Percentiles rank a stretch among this genome's conserved stretches.
Evolutionary conservation across 2,888 invertebrate genomes (phyloP).

Genomic region (Xanthorhoe spadicearia): DNA sequence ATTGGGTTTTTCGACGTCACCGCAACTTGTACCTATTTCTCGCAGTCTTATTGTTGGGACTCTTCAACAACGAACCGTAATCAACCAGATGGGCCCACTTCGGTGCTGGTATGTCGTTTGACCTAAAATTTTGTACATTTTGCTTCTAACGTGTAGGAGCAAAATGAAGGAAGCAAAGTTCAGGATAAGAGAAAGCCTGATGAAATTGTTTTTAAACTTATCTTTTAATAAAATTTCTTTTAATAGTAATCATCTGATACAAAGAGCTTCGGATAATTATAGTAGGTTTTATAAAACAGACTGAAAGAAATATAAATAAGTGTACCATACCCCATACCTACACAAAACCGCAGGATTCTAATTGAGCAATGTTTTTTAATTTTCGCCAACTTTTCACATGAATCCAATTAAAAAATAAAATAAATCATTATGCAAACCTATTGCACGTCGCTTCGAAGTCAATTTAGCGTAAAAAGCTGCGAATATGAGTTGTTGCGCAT

Average conservation of each 20-base stretch:
- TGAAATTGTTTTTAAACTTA: too few species aligned
- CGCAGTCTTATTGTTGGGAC: constrained; percentile 16
- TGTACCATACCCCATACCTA: too few species aligned
- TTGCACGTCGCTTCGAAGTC: constrained; percentile 27
- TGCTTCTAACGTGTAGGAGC: not conserved
- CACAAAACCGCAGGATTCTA: too few species aligned
- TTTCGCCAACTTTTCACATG: too few species aligned
- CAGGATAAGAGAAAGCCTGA: too few species aligned
- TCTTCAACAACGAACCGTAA: constrained; percentile 22
- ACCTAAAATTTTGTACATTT: not conserved
- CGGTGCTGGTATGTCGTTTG: not conserved
- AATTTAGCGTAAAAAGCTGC: constrained; percentile 29
- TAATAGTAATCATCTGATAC: too few species aligned
- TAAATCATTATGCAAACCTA: constrained; percentile 18
- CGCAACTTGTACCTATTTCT: constrained; percentile 11
- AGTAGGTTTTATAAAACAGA: too few species aligned
- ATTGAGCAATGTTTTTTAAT: too few species aligned
- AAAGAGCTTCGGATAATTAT: too few species aligned
- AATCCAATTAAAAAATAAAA: not conserved
- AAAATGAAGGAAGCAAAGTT: too few species aligned
- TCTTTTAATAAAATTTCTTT: too few species aligned
- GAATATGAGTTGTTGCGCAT: constrained; percentile 34
- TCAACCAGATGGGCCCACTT: constrained; percentile 27
- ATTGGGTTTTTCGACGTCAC: constrained; percentile 10
- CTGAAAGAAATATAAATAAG: too few species aligned